Base-by-base conservation (phyloP, 2,888 invertebrate species). In the Agriopis marginaria region DNA sequence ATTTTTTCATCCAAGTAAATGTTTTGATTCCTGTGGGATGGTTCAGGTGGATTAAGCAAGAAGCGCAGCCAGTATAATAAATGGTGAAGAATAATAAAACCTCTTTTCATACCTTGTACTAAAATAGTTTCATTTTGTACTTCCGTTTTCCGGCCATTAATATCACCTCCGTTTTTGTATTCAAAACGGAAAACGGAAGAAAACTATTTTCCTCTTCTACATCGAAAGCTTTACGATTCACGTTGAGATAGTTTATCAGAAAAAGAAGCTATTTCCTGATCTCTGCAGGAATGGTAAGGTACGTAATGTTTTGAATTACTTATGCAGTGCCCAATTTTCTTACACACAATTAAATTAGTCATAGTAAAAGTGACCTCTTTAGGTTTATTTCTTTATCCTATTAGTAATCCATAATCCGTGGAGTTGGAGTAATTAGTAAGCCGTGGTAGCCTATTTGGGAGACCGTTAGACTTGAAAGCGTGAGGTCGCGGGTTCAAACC, bases 101-200 rank as follows among this genome's bases (percentile, higher is more conserved):
- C 12, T 32, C 14, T 39, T 65, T 44, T 59, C 14, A 53, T 23
- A 40, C 9, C n/a, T 50, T 10, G 14, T n/a, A 39, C 14, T 12
- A 64, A 42, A 23, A 58, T 42, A 65, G 40, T 61, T 67, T 39
- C 45, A 56, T 62, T 55, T 62, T 49, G 40, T 50, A 54, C 63
- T 68, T 71, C 67, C 72, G 69, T 70, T 72, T 60, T 54, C 72
- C 70, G 66, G 71, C 71, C 75, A 74, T 76, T 76, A 76, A 72
- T 71, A 70, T 74, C 70, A 68, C 64, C 60, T 70, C 64, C 71
- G 71, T 71, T 72, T 75, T 73, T 76, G 70, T 76, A 74, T 76
- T 74, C 72, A 75, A 74, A 74, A 71, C 67, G 72, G 54, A 62
- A 51, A 45, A 40, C 69, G 62, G 69, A 65, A 62, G 23, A 62